Evolutionary conservation across 2,888 invertebrate genomes (phyloP).

Genomic region (Margaritifera margaritifera): DNA sequence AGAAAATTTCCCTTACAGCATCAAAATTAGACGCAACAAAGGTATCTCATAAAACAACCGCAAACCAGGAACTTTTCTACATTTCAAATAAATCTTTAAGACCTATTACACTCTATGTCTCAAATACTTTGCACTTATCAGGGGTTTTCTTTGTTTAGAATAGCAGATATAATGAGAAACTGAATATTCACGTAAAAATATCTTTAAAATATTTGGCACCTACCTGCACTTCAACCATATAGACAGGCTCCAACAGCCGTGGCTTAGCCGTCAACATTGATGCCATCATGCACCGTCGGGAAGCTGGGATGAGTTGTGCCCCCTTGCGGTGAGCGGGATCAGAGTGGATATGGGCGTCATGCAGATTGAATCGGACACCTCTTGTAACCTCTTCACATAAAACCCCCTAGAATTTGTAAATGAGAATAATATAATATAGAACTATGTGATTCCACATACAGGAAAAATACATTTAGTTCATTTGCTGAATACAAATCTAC

Average conservation of each 20-base stretch:
- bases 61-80: no score
- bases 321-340: slow-evolving; percentile 99
- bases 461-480: no score
- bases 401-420: slow-evolving; percentile 80
- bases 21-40: no score
- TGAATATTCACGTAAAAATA: not conserved
- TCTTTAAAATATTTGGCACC: not conserved
- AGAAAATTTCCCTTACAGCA: no score
- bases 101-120: not conserved
- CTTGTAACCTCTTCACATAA: slow-evolving; percentile 98
- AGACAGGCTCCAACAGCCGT: slow-evolving; percentile 98
- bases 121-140: not conserved
- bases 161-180: not conserved
- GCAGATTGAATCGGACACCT: slow-evolving; percentile 95
- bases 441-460: no score
- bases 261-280: slow-evolving; percentile 94
- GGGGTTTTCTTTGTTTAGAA: not conserved
- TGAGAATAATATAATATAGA: no score
- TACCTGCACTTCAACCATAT: slow-evolving; percentile 97
- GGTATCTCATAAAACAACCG: no score
- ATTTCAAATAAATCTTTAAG: no score
- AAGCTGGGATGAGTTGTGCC: slow-evolving; percentile 99
- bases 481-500: no score
- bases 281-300: slow-evolving; percentile 96
- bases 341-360: slow-evolving; percentile 98